A percentile compares a stretch with the other conserved stretches of the same genome.
These are phyloP conservation scores for Melanargia galathea DNA, from an alignment of 2,888 invertebrate species.

Conservation along the genomic window DNA sequence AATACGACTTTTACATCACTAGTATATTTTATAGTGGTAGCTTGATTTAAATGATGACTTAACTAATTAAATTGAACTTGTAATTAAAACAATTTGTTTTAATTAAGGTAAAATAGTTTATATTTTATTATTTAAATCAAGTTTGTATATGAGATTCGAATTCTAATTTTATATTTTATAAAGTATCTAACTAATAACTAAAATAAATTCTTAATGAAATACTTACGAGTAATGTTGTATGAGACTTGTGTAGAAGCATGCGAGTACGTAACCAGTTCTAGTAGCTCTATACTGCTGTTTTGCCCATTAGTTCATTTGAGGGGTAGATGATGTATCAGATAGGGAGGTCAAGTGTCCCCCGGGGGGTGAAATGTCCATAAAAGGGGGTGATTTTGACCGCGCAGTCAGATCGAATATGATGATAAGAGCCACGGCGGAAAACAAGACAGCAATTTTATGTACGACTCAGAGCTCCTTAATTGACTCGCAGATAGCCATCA, in stretches of 20 bases:
- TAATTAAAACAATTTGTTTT: no score
- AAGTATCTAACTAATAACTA: no score
- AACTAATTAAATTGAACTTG: no score
- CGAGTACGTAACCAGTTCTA: conserved; percentile 28
- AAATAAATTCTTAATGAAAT: no score
- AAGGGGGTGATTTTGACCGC: conserved; percentile 77
- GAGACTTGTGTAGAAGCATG: no score
- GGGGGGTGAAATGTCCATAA: conserved; percentile 79
- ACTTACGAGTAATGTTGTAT: no score
- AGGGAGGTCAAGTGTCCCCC: conserved; percentile 80
- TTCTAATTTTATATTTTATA: not conserved
- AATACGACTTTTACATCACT: no score
- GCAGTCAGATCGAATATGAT: conserved; percentile 74
- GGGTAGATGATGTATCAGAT: conserved; percentile 81
- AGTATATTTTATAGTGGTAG: no score
- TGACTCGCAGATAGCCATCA: conserved; percentile 73
- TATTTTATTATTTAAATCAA: no score
- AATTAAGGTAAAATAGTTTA: no score
- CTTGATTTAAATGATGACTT: no score
- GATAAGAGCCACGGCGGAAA: conserved; percentile 69
- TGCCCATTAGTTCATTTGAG: conserved; percentile 75
- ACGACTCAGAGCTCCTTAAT: conserved; percentile 76
- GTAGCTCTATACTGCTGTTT: conserved; percentile 51
- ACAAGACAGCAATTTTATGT: conserved; percentile 79
- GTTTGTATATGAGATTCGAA: no score